phyloP scores from a whole-genome alignment of 2,113 vertebrate genomes.

The Gobiocypris rarus region DNA sequence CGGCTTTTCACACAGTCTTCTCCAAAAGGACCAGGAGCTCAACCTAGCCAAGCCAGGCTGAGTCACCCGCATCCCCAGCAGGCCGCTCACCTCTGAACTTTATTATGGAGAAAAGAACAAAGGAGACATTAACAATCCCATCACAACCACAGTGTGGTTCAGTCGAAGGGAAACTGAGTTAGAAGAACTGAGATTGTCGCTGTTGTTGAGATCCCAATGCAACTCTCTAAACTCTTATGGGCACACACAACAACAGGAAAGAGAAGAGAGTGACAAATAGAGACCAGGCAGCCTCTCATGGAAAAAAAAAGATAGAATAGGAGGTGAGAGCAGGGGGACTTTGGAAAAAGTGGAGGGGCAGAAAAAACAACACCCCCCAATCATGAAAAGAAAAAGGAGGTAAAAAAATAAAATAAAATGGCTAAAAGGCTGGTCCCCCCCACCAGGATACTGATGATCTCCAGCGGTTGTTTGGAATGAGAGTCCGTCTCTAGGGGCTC shows the following conservation, averaged over 20 bases:
- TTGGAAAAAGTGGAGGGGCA: constrained; percentile 58
- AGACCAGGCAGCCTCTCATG: not conserved
- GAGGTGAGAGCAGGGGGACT: constrained; percentile 52
- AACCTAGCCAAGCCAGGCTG: constrained; percentile 54
- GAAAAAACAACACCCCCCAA: constrained; percentile 51
- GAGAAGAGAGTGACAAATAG: constrained; percentile 51
- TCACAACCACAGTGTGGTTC: constrained; percentile 17
- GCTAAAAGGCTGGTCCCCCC: constrained; percentile 33
- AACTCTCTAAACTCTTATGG: constrained; percentile 34
- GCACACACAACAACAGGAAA: constrained; percentile 42
- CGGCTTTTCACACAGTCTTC: constrained; percentile 35
- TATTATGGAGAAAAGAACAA: constrained; percentile 57
- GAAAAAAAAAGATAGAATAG: not conserved
- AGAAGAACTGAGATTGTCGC: not conserved
- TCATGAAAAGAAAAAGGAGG: constrained; percentile 41
- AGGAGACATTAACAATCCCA: constrained; percentile 54
- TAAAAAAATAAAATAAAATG: not conserved
- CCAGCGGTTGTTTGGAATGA: constrained; percentile 72
- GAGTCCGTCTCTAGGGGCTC: constrained; percentile 72
- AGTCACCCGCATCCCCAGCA: constrained; percentile 54
- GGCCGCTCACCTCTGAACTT: constrained; percentile 57
- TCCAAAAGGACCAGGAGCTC: constrained; percentile 36
- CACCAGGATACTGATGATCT: constrained; percentile 69
- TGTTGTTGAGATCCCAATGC: constrained; percentile 45
- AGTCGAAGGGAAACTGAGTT: not conserved